These are phyloP conservation scores for Polydrusus tereticollis DNA, from an alignment of 2,888 invertebrate genomes.

Conservation along the genomic window DNA sequence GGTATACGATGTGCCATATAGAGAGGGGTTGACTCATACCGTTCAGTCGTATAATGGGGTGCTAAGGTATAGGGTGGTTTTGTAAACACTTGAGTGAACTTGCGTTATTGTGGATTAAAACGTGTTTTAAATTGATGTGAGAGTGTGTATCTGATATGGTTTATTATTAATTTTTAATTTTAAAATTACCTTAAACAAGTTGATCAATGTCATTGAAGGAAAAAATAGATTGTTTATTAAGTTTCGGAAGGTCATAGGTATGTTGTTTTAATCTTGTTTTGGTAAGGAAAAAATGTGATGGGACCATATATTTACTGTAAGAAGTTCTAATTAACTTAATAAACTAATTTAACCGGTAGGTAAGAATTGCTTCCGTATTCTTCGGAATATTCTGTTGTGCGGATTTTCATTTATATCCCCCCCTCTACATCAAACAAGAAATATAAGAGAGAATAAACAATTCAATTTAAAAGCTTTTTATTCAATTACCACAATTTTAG, in stretches of 20 bases:
- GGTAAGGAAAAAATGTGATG: not conserved
- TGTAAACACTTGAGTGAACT: too few relatives aligned
- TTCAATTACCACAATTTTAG: too few relatives aligned
- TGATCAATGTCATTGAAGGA: not conserved
- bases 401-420: too few relatives aligned
- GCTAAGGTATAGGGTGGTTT: conserved; percentile 2
- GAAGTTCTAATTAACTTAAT: not conserved
- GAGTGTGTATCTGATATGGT: not conserved
- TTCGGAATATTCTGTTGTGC: too few relatives aligned
- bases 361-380: too few relatives aligned
- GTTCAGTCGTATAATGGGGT: conserved; percentile 9
- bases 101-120: not conserved
- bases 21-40: conserved; percentile 11
- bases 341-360: not conserved
- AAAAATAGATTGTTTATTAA: not conserved
- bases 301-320: not conserved
- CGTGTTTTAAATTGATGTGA: conserved; percentile 12
- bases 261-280: not conserved
- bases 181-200: not conserved
- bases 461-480: too few relatives aligned
- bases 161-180: conserved; percentile 2
- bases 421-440: too few relatives aligned
- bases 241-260: conserved; percentile 1
- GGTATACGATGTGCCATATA: not conserved
- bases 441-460: too few relatives aligned